phyloP scores from a whole-genome alignment of 2,888 invertebrate genomes.

The Drosophila meridionalis region DNA sequence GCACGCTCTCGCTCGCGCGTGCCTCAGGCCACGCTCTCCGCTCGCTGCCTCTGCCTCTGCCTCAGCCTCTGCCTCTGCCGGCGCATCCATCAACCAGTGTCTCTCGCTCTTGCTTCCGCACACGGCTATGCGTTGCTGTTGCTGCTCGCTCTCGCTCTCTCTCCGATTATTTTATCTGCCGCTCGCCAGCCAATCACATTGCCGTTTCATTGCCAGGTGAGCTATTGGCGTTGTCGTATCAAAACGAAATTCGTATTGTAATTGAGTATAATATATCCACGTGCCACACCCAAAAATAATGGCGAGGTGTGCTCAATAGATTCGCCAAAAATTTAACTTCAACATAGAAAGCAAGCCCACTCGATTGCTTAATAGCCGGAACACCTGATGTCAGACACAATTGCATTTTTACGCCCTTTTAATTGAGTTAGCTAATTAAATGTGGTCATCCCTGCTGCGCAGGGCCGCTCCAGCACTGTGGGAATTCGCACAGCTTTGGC shows the following conservation, averaged over 20 bases:
- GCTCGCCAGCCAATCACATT: slow-evolving; percentile 68
- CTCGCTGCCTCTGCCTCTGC: neutral
- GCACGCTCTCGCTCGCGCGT: slow-evolving; percentile 59
- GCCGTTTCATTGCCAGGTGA: slow-evolving; percentile 75
- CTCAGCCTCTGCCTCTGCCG: neutral
- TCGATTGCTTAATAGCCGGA: slow-evolving; percentile 55
- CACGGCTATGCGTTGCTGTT: slow-evolving; percentile 10
- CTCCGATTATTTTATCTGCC: slow-evolving; percentile 73
- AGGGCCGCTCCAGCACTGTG: slow-evolving; percentile 52
- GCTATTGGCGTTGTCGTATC: slow-evolving; percentile 62
- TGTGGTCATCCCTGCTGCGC: slow-evolving; percentile 44
- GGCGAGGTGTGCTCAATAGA: slow-evolving; percentile 51
- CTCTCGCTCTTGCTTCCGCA: slow-evolving; percentile 33
- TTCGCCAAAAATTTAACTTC: slow-evolving; percentile 12
- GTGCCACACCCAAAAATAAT: slow-evolving; percentile 61
- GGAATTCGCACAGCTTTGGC: slow-evolving; percentile 71
- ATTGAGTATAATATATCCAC: slow-evolving; percentile 29
- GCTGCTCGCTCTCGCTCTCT: slow-evolving; percentile 35
- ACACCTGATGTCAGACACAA: slow-evolving; percentile 69
- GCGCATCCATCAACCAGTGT: slow-evolving; percentile 12
- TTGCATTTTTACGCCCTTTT: slow-evolving; percentile 73
- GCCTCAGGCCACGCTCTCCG: slow-evolving; percentile 18
- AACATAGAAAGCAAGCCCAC: neutral
- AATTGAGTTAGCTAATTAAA: slow-evolving; percentile 79
- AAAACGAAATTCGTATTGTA: slow-evolving; percentile 49